Evolutionary conservation across 2,797 vertebrate genomes (phyloP).

Genomic region (Holocentrus rufus): DNA sequence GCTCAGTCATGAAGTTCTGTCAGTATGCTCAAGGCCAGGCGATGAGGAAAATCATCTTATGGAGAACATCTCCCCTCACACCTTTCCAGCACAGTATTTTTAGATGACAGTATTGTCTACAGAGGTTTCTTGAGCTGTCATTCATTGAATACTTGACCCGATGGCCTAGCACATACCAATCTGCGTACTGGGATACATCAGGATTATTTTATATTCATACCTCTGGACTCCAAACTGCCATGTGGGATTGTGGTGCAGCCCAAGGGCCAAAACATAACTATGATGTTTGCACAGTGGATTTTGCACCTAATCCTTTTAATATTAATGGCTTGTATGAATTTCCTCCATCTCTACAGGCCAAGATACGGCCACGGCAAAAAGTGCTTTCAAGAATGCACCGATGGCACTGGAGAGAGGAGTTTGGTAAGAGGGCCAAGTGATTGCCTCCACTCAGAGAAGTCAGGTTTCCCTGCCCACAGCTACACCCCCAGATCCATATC

Average conservation of each 20-base stretch:
- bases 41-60: slow-evolving; percentile 33
- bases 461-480: slow-evolving; percentile 30
- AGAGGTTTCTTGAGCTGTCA: slow-evolving; percentile 32
- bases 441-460: slow-evolving; percentile 32
- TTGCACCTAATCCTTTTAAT: not conserved
- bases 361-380: not conserved
- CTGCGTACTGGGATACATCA: slow-evolving; percentile 12
- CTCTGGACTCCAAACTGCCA: slow-evolving; percentile 17
- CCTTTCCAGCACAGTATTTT: slow-evolving; percentile 14
- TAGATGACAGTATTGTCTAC: slow-evolving; percentile 34
- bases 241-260: not conserved
- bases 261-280: not conserved
- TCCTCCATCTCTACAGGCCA: not conserved
- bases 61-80: slow-evolving; percentile 41
- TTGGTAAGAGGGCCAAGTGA: not conserved
- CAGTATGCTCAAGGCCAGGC: slow-evolving; percentile 35
- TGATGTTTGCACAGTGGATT: not conserved
- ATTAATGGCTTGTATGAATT: slow-evolving; percentile 7
- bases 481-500: slow-evolving; percentile 53
- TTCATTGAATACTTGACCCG: slow-evolving; percentile 7
- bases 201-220: not conserved
- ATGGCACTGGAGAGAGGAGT: not conserved
- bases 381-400: slow-evolving; percentile 21
- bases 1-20: slow-evolving; percentile 56
- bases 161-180: not conserved